phyloP scores from a whole-genome alignment of 2,113 vertebrate genomes.

The Hyperopisus bebe region DNA sequence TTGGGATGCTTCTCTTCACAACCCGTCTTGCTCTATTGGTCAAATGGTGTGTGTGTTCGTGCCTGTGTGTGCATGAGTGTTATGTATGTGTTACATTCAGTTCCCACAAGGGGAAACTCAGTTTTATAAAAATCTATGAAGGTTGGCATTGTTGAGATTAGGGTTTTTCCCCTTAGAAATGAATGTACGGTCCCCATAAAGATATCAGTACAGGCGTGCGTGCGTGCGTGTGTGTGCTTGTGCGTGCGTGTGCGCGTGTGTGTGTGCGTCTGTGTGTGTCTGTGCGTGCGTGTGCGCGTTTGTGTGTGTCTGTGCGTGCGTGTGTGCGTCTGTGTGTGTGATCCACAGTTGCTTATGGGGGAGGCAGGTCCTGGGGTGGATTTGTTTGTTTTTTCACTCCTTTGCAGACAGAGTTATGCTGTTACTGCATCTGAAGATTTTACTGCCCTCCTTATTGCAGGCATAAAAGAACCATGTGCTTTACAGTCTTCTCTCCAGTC shows the following conservation, averaged over 20 bases:
- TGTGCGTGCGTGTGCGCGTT: background rate
- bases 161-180: background rate
- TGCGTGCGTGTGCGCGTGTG: background rate
- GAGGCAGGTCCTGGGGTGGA: background rate
- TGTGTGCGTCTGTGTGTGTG: background rate
- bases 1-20: background rate
- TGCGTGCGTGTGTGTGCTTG: background rate
- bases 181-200: background rate
- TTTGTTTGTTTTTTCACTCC: background rate
- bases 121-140: background rate
- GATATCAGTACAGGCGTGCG: background rate
- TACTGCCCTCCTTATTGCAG: background rate
- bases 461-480: background rate
- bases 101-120: no score
- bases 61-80: no score
- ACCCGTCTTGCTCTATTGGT: background rate
- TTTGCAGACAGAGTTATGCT: background rate
- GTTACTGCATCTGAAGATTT: conserved; percentile 7
- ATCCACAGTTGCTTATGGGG: background rate
- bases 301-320: no score
- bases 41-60: no score
- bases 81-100: no score
- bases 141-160: background rate
- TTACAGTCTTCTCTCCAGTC: conserved; percentile 26
- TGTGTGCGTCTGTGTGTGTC: no score